These are phyloP conservation scores for Folsomia candida DNA, from an alignment of 2,888 invertebrate genomes.

Conservation along the genomic window DNA sequence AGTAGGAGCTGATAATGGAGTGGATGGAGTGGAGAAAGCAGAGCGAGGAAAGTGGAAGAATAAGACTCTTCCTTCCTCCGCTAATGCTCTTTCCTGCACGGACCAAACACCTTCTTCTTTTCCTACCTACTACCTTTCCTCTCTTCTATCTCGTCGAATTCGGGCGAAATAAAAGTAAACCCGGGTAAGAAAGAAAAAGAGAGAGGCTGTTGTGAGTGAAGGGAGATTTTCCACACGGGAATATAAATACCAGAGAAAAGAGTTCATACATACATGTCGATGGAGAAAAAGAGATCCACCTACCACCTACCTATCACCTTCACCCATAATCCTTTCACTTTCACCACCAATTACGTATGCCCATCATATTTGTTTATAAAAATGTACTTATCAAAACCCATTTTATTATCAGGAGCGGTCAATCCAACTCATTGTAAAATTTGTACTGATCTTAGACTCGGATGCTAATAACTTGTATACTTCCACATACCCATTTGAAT, in stretches of 20 bases:
- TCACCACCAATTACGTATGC: too few relatives aligned
- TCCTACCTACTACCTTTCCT: background rate
- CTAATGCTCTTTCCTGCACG: background rate
- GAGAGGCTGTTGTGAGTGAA: background rate
- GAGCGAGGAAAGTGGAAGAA: background rate
- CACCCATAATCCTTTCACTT: too few relatives aligned
- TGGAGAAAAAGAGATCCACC: too few relatives aligned
- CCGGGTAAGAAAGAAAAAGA: background rate
- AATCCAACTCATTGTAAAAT: too few relatives aligned
- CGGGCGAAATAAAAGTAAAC: background rate
- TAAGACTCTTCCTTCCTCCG: background rate
- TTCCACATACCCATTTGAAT: too few relatives aligned
- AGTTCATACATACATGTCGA: background rate
- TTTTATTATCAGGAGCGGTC: background rate
- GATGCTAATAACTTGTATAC: background rate
- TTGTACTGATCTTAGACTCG: too few relatives aligned
- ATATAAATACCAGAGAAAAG: background rate
- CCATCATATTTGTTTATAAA: too few relatives aligned
- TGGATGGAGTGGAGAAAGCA: background rate
- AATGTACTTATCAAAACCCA: background rate
- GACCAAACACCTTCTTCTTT: conserved; percentile 3
- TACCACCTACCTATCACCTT: too few relatives aligned
- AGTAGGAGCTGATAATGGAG: background rate
- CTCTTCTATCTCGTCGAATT: background rate
- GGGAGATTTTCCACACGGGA: background rate